Evolutionary conservation across 2,113 vertebrate genomes (phyloP).

Genomic region (Datnioides undecimradiatus): DNA sequence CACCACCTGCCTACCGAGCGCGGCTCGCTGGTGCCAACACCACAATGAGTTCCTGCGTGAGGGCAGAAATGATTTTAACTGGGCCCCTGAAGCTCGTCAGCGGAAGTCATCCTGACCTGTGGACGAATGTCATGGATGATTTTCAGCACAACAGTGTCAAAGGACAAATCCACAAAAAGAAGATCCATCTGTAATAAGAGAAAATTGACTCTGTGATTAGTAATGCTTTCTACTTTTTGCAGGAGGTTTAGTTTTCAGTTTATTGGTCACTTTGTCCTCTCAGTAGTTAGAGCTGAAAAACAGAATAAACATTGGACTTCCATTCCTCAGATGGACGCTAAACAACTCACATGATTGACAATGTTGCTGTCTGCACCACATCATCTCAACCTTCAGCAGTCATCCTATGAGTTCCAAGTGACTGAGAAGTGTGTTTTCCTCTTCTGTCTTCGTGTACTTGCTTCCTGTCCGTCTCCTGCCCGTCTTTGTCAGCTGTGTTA

Average conservation of each 20-base stretch:
- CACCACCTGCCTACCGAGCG: constrained; percentile 60
- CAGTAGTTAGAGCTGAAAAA: too few relatives aligned
- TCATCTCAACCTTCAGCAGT: too few relatives aligned
- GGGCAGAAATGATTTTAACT: constrained; percentile 38
- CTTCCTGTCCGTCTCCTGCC: too few relatives aligned
- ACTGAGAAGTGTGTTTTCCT: too few relatives aligned
- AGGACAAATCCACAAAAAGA: not conserved
- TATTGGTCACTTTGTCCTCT: not conserved
- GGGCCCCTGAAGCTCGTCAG: constrained; percentile 4
- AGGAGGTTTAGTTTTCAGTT: not conserved
- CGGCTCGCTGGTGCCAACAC: constrained; percentile 18
- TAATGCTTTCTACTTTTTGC: not conserved
- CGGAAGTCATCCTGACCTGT: constrained; percentile 12
- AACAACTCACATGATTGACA: too few relatives aligned
- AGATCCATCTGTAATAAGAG: not conserved
- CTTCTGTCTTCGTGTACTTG: too few relatives aligned
- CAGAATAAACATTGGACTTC: too few relatives aligned
- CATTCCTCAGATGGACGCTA: too few relatives aligned
- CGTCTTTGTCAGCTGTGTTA: too few relatives aligned
- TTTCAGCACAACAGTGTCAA: not conserved
- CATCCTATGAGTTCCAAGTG: too few relatives aligned
- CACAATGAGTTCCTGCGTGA: constrained; percentile 21
- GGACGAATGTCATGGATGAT: not conserved
- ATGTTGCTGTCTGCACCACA: too few relatives aligned
- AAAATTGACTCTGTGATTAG: not conserved